phyloP scores from a whole-genome alignment of 2,797 vertebrate genomes.

The Sebastes umbrosus region DNA sequence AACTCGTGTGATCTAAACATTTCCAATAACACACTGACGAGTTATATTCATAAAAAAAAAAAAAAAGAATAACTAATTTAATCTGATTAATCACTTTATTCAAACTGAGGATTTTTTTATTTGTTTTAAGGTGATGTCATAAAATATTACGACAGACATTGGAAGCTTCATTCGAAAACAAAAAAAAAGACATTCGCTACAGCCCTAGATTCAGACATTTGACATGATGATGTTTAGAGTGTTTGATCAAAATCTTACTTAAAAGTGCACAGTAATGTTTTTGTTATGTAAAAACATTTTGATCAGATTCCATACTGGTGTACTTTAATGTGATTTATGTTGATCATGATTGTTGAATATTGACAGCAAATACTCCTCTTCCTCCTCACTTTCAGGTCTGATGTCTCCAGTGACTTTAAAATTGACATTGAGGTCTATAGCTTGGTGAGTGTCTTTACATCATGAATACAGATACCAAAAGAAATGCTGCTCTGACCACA shows the following conservation, averaged over 20 bases:
- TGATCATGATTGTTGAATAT: background rate
- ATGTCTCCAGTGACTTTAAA: slow-evolving; percentile 92
- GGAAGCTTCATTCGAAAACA: too few species aligned
- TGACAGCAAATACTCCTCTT: background rate
- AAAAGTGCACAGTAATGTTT: background rate
- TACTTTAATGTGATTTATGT: background rate
- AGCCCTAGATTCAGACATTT: background rate
- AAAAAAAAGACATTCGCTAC: background rate
- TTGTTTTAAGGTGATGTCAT: background rate
- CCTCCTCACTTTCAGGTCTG: slow-evolving; percentile 76
- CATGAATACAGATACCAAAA: background rate
- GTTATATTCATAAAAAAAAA: too few species aligned
- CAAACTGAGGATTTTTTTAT: too few species aligned
- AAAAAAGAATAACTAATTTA: too few species aligned
- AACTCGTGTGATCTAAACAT: too few species aligned
- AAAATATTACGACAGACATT: too few species aligned
- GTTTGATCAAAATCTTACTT: background rate
- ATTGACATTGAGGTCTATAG: slow-evolving; percentile 92
- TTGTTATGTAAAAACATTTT: background rate
- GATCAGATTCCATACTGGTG: background rate
- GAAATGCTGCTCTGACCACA: background rate
- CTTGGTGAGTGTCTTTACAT: slow-evolving; percentile 82
- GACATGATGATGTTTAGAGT: background rate
- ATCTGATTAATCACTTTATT: too few species aligned
- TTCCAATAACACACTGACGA: too few species aligned